Evolutionary conservation across 2,113 vertebrate genomes (phyloP).

Genomic region (Agapornis roseicollis): DNA sequence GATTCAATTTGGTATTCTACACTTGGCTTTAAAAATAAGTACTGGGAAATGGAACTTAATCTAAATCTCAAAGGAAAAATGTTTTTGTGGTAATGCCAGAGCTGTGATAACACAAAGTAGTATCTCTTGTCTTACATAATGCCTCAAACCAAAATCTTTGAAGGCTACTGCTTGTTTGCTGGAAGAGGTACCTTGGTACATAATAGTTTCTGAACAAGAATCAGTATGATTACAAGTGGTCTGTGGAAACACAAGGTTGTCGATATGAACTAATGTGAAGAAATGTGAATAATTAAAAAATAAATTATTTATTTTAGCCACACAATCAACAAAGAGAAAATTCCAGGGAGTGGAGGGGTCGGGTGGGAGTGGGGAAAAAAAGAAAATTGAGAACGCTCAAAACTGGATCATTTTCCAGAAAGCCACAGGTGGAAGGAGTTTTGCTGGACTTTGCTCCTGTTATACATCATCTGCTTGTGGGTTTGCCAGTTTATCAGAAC

Average conservation of each 20-base stretch:
- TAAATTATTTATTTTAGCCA: not conserved
- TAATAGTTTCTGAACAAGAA: not conserved
- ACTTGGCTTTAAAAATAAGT: not conserved
- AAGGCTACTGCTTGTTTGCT: not conserved
- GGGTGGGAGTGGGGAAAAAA: too few species aligned
- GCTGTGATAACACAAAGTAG: not conserved
- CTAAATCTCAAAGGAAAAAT: not conserved
- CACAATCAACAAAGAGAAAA: not conserved
- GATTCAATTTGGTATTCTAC: not conserved
- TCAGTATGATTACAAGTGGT: not conserved
- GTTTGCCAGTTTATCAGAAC: not conserved
- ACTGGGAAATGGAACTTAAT: not conserved
- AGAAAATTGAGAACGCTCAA: not conserved
- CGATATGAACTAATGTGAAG: not conserved
- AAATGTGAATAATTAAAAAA: not conserved
- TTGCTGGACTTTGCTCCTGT: not conserved
- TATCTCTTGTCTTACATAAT: not conserved
- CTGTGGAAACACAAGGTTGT: not conserved
- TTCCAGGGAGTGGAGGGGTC: not conserved
- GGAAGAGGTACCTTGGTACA: not conserved
- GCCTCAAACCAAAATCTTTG: not conserved
- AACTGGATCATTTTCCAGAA: not conserved
- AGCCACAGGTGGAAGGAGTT: not conserved
- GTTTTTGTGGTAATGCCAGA: not conserved
- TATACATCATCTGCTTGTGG: not conserved